A percentile compares a stretch with the other conserved stretches of the same genome.
These are phyloP conservation scores for Lithobates sylvaticus DNA, from an alignment of 2,797 vertebrate genomes.

Conservation along the genomic window DNA sequence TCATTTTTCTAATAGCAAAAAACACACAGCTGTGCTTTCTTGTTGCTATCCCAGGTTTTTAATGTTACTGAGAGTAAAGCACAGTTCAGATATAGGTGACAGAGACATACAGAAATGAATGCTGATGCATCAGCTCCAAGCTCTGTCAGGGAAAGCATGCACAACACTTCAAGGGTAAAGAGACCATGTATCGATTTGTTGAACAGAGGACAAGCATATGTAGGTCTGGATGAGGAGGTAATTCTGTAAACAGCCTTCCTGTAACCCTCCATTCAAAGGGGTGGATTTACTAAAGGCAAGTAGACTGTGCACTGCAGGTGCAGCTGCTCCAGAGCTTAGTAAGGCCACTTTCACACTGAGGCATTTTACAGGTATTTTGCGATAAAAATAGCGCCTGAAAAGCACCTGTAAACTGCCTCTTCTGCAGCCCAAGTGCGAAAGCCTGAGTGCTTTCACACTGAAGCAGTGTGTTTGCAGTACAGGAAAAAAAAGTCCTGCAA, in stretches of 20 bases:
- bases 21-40: not conserved
- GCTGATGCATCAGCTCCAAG: not conserved
- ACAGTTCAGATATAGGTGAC: slow-evolving; percentile 6
- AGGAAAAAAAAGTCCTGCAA: too few relatives aligned
- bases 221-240: too few relatives aligned
- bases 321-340: not conserved
- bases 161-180: not conserved
- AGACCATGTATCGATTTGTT: not conserved
- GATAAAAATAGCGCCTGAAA: too few relatives aligned
- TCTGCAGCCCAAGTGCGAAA: too few relatives aligned
- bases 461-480: too few relatives aligned
- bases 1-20: slow-evolving; percentile 7
- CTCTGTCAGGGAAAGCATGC: not conserved
- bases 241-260: too few relatives aligned
- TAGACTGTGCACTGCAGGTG: too few relatives aligned
- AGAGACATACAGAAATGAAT: not conserved
- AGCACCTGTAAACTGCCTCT: too few relatives aligned
- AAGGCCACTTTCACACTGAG: too few relatives aligned
- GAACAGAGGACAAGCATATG: not conserved
- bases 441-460: too few relatives aligned
- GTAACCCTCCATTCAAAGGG: too few relatives aligned
- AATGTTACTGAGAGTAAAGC: not conserved
- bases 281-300: not conserved
- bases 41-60: slow-evolving; percentile 13
- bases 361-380: too few relatives aligned